A percentile compares a stretch with the other conserved stretches of the same genome.
Evolutionary conservation across 2,113 vertebrate species (phyloP).

Genomic region (Nothobranchius kuhntae): DNA sequence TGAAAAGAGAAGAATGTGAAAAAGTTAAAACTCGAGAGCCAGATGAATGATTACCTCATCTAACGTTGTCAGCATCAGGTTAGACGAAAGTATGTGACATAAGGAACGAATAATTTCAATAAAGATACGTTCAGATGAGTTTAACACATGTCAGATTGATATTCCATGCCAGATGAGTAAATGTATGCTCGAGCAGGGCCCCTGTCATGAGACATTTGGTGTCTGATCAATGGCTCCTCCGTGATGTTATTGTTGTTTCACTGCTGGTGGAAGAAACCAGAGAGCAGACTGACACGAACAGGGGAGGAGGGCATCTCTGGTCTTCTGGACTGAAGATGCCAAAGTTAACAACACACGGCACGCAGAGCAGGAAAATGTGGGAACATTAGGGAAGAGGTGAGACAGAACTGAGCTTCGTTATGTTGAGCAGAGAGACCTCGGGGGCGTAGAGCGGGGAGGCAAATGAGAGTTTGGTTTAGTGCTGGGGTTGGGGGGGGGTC

Average conservation of each 20-base stretch:
- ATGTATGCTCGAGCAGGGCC: constrained; percentile 18
- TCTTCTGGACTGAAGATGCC: constrained; percentile 39
- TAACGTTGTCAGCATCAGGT: constrained; percentile 23
- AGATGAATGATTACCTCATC: constrained; percentile 40
- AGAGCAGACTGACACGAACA: constrained; percentile 5
- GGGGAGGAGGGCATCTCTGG: constrained; percentile 33
- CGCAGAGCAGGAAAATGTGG: constrained; percentile 42
- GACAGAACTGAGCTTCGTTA: constrained; percentile 26
- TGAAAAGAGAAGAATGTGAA: constrained; percentile 25
- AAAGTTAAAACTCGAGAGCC: neutral
- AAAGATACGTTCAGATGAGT: constrained; percentile 42
- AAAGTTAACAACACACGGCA: constrained; percentile 67
- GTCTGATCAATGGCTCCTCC: constrained; percentile 33
- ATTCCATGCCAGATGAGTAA: constrained; percentile 31
- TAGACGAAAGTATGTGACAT: constrained; percentile 34
- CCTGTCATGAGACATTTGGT: constrained; percentile 21
- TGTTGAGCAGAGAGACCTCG: constrained; percentile 42
- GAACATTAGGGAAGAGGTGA: constrained; percentile 52
- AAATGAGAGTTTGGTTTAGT: constrained; percentile 46
- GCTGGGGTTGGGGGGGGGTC: constrained; percentile 18
- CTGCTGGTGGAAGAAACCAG: constrained; percentile 34
- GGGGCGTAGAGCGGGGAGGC: constrained; percentile 17
- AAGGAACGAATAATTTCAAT: constrained; percentile 56
- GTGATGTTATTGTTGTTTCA: constrained; percentile 42
- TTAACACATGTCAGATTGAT: constrained; percentile 54